Evolutionary conservation across 2,113 vertebrate species (phyloP), one percentile per base, ranked within the genome.

Genomic region (chimpanzee (Pan troglodytes)): DNA sequence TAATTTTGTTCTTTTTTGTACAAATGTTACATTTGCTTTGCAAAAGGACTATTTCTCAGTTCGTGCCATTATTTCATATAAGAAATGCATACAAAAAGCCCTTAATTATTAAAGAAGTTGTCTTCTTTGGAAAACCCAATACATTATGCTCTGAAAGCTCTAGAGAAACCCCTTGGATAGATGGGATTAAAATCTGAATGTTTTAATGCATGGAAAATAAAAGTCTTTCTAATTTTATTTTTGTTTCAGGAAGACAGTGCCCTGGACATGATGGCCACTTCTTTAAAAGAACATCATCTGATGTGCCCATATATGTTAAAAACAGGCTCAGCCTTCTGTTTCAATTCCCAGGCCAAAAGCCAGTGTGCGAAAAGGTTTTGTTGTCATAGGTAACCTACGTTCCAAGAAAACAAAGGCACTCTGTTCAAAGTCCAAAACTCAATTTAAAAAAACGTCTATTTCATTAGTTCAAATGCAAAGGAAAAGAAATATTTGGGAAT

Each of bases 41-140:
- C 82, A 94, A 88, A 97, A 43, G 48, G 18, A 88, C 35, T 70
- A 48, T 84, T 86, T 94, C 78, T 94, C 81, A 85, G 50, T 86
- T 85, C 43, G 16, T 40, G 11, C 72, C 70, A 32, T 87, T 93
- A 88, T 82, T 88, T 94, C 79, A 82, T 61, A 43, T 85, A 78
- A 81, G 61, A 88, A 84, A 93, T 75, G 89, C 38, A 43, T 14
- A 59, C 68, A 55, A 88, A 97, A 87, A 40, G 45, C 16, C 61
- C 38, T 94, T 45, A 86, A 64, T 48, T 89, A 81, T 52, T 83
- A 59, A 95, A 93, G 32, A 95, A 70, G 88, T 38, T 45, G 40
- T 59, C 84, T 81, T 89, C 64, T 80, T 90, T 84, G 5, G 30
- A 78, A 94, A 97, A 67, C 55, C 55, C 32, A 9, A 76, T 92